Evolutionary conservation across 1,140 invertebrate species (phyloP).

Genomic region (Helicoverpa armigera): DNA sequence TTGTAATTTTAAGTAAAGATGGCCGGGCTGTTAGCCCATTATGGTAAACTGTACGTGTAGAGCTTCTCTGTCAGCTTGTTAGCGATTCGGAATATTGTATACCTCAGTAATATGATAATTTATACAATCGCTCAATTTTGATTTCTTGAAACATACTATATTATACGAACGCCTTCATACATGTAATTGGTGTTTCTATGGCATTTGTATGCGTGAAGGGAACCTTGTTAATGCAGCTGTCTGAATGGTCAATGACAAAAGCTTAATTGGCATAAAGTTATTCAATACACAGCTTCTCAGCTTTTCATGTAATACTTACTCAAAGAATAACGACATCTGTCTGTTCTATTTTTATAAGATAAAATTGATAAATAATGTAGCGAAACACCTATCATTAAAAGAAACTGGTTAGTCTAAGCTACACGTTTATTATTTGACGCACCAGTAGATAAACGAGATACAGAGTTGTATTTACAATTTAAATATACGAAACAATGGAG

Average conservation of each 20-base stretch:
- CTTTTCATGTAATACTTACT: no score
- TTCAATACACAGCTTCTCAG: no score
- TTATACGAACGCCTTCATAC: background rate
- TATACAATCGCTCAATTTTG: conserved; percentile 26
- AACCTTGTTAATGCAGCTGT: background rate
- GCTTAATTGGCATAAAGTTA: no score
- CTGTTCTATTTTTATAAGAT: no score
- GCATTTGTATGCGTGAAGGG: background rate
- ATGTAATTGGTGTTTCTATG: background rate
- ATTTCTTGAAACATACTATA: background rate
- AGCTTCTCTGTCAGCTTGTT: conserved; percentile 37
- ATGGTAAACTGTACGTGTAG: conserved; percentile 32
- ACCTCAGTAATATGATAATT: conserved; percentile 32
- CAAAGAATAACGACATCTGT: no score
- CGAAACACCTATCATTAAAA: no score
- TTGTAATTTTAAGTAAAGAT: conserved; percentile 34
- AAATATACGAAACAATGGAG: conserved; percentile 15
- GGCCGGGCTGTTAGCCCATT: conserved; percentile 29
- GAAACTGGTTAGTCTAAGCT: no score
- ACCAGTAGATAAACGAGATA: no score
- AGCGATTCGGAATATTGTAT: conserved; percentile 18
- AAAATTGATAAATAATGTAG: no score
- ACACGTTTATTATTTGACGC: no score
- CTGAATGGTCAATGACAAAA: no score
- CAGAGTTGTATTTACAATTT: no score